A percentile compares a stretch with the other conserved stretches of the same genome.
Conservation (phyloP, 2,797 vertebrate species). For the Rhabdomys pumilio region DNA sequence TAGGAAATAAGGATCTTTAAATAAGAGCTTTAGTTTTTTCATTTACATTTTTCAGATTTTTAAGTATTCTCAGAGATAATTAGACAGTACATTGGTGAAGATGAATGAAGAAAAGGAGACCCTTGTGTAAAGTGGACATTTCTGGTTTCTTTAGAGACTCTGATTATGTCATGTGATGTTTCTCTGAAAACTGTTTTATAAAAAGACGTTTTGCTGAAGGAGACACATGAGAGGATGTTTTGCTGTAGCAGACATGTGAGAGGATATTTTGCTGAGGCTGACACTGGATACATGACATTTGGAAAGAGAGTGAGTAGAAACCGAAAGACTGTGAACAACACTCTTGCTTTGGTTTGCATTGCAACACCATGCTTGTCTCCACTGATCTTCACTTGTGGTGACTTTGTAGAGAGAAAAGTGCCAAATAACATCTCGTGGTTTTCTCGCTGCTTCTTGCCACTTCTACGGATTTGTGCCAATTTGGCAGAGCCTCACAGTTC, state of each 20-base stretch:
- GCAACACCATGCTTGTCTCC: neutral
- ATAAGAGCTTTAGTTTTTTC: neutral
- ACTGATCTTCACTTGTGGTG: neutral
- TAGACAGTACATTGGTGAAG: neutral
- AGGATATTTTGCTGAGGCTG: too few species aligned
- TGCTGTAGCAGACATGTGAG: neutral
- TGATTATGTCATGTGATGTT: neutral
- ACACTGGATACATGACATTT: neutral
- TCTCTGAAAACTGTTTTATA: neutral
- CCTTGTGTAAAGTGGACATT: neutral
- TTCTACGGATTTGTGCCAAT: neutral
- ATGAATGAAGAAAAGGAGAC: neutral
- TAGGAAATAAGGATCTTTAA: constrained; percentile 37
- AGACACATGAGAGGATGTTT: neutral
- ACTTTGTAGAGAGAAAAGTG: neutral
- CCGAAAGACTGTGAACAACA: neutral
- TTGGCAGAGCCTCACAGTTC: neutral
- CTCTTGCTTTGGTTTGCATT: neutral
- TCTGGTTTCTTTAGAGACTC: neutral
- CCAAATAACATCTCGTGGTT: neutral
- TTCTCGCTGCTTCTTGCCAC: neutral
- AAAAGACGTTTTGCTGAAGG: neutral
- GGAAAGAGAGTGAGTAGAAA: neutral
- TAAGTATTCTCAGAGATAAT: neutral
- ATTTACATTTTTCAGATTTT: constrained; percentile 9